phyloP scores from a whole-genome alignment of 2,888 invertebrate genomes.

The Mesoligia furuncula region DNA sequence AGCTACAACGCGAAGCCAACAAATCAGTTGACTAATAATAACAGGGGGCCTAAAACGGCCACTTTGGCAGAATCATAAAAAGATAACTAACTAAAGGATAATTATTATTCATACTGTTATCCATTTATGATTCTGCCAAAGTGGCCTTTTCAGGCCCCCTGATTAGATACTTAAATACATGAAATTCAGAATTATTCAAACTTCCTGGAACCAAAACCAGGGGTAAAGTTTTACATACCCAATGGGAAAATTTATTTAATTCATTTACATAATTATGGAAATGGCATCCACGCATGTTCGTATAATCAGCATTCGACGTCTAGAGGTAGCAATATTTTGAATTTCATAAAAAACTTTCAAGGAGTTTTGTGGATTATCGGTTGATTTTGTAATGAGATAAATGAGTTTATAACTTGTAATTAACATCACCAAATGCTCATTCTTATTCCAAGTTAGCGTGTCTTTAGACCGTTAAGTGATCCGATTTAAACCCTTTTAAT shows the following conservation, averaged over 20 bases:
- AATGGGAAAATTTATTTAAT: conserved; percentile 22
- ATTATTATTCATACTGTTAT: no score
- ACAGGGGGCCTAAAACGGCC: no score
- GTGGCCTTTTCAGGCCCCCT: no score
- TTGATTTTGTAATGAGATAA: neutral
- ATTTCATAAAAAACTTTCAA: neutral
- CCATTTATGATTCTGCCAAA: no score
- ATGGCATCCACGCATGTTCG: neutral
- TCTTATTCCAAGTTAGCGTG: neutral
- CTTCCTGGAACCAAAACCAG: neutral
- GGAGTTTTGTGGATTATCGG: neutral
- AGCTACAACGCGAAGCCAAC: neutral
- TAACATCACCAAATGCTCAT: neutral
- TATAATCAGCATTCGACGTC: conserved; percentile 2
- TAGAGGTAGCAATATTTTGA: neutral
- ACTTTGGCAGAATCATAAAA: no score
- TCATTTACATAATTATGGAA: conserved; percentile 40
- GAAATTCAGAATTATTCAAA: neutral
- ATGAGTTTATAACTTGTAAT: neutral
- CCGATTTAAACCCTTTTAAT: no score
- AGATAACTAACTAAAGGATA: no score
- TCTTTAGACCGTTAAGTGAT: no score
- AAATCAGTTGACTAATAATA: no score
- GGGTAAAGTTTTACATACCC: neutral
- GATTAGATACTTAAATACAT: neutral